Percentiles rank a stretch among this genome's conserved stretches.
Conservation (phyloP, 2,888 invertebrate species). For the Tenthredo mesomela region DNA sequence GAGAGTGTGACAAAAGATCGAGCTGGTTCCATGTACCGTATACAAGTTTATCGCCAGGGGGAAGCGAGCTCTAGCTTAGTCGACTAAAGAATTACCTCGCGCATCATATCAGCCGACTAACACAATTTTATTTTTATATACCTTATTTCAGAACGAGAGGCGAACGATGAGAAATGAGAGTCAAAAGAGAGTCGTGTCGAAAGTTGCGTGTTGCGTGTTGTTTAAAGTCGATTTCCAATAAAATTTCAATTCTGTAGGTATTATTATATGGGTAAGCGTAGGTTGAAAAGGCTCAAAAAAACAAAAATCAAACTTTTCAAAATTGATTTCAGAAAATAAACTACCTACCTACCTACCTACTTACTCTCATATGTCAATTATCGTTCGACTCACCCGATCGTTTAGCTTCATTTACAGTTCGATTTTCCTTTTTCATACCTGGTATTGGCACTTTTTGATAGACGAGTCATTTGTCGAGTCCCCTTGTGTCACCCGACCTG, state of each 20-base stretch:
- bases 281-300: background rate
- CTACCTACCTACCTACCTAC: background rate
- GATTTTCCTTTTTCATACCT: background rate
- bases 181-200: background rate
- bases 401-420: constrained; percentile 37
- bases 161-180: background rate
- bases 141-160: background rate
- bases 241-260: too few species aligned
- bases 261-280: background rate
- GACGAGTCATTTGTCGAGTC: constrained; percentile 40
- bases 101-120: constrained; percentile 29
- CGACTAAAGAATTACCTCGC: constrained; percentile 33
- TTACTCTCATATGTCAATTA: constrained; percentile 9
- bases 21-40: constrained; percentile 1
- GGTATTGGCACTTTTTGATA: constrained; percentile 44
- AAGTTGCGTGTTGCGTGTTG: too few species aligned
- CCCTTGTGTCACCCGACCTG: constrained; percentile 32
- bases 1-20: constrained; percentile 15
- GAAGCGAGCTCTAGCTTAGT: background rate
- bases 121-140: constrained; percentile 32
- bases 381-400: background rate
- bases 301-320: background rate
- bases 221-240: constrained; percentile 10
- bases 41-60: constrained; percentile 35
- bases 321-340: background rate